Evolutionary conservation across 1,140 invertebrate species (phyloP).

Genomic region (Ips typographus): DNA sequence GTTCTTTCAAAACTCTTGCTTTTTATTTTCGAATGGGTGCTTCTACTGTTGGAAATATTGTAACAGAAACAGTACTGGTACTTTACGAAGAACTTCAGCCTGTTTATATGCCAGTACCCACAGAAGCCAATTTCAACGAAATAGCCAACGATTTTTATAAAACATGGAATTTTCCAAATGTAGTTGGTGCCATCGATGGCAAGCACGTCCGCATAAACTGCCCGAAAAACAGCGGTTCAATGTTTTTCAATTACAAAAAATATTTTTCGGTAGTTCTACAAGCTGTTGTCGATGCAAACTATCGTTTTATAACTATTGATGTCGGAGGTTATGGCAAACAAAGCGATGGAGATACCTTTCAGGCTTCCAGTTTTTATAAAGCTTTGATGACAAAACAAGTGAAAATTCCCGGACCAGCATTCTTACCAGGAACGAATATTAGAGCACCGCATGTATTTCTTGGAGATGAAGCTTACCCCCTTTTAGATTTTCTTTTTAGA

Average conservation of each 20-base stretch:
- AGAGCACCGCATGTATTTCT: conserved; percentile 33
- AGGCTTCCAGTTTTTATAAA: conserved; percentile 16
- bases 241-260: conserved; percentile 54
- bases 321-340: conserved; percentile 52
- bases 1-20: not conserved
- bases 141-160: conserved; percentile 43
- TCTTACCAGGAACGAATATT: conserved; percentile 19
- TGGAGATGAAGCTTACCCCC: conserved; percentile 33
- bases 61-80: not conserved
- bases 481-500: conserved; percentile 15
- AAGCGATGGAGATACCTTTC: conserved; percentile 49
- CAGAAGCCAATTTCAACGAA: conserved; percentile 32
- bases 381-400: conserved; percentile 10
- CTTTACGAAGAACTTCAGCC: conserved; percentile 28
- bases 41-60: not conserved
- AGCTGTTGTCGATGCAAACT: conserved; percentile 54
- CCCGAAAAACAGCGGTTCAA: conserved; percentile 46
- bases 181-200: conserved; percentile 54
- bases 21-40: not conserved
- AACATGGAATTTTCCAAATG: conserved; percentile 54
- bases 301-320: conserved; percentile 53
- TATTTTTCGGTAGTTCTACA: conserved; percentile 54
- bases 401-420: conserved; percentile 4
- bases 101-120: conserved; percentile 36
- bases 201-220: conserved; percentile 51